phyloP scores from a whole-genome alignment of 2,797 vertebrate genomes.

The Mormyrops boulengeri region DNA sequence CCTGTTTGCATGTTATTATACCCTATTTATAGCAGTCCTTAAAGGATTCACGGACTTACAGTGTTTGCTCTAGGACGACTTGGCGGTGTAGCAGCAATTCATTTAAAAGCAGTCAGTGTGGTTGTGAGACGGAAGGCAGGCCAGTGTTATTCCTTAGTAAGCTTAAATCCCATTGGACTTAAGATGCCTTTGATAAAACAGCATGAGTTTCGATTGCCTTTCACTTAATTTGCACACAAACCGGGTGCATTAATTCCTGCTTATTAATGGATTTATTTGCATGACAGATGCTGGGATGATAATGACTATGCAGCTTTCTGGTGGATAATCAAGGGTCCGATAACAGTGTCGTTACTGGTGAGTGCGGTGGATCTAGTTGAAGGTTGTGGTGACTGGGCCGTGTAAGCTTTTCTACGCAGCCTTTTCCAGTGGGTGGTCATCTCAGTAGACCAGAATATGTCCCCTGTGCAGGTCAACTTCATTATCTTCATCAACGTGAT shows the following conservation, averaged over 20 bases:
- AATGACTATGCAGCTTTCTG: constrained; percentile 54
- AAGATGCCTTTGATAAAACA: neutral
- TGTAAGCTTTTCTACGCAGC: neutral
- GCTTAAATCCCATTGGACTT: neutral
- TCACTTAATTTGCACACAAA: neutral
- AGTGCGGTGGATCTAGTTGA: constrained; percentile 33
- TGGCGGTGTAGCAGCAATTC: neutral
- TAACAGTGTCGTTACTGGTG: constrained; percentile 59
- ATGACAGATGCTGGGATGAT: constrained; percentile 63
- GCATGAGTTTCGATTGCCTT: neutral
- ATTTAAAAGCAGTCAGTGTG: neutral
- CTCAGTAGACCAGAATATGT: neutral
- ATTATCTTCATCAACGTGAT: constrained; percentile 81
- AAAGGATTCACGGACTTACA: neutral
- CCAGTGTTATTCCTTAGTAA: neutral
- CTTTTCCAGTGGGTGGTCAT: neutral
- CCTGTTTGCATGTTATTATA: neutral
- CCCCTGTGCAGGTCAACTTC: constrained; percentile 64
- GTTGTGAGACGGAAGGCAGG: neutral
- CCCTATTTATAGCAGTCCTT: neutral
- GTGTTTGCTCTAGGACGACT: neutral
- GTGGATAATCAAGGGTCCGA: constrained; percentile 68
- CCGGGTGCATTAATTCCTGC: neutral
- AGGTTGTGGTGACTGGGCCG: neutral
- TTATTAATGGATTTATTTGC: neutral